These are phyloP conservation scores for Melanotus villosus DNA, from an alignment of 2,888 invertebrate genomes.

Conservation along the genomic window DNA sequence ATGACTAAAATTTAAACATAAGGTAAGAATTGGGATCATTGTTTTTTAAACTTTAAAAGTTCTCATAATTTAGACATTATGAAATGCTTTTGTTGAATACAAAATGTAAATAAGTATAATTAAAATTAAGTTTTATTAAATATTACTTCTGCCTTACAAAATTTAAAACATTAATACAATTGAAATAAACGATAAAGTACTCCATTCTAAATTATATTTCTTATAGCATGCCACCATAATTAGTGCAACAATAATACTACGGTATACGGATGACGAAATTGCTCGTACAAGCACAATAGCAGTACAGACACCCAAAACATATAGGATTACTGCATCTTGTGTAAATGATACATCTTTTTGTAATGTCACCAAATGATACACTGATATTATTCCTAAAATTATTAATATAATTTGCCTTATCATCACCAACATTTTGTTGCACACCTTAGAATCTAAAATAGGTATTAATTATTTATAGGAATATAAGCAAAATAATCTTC, in stretches of 20 bases:
- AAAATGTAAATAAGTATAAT: too few relatives aligned
- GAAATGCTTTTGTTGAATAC: too few relatives aligned
- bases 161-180: constrained; percentile 30
- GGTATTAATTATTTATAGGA: too few relatives aligned
- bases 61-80: too few relatives aligned
- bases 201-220: constrained; percentile 25
- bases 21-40: too few relatives aligned
- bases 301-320: constrained; percentile 1
- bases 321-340: constrained; percentile 17
- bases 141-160: neutral
- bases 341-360: constrained; percentile 6
- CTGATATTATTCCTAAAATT: neutral
- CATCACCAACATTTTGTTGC: neutral
- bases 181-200: constrained; percentile 22
- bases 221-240: constrained; percentile 14
- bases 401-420: neutral
- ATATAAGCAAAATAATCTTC: too few relatives aligned
- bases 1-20: too few relatives aligned
- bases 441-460: too few relatives aligned
- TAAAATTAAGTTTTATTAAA: too few relatives aligned
- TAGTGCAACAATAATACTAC: constrained; percentile 6
- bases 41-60: too few relatives aligned
- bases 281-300: constrained; percentile 13
- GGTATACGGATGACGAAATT: constrained; percentile 1
- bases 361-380: neutral